Base-by-base conservation (phyloP, 64 coral and sea anemone species). In the Montipora sp. region DNA sequence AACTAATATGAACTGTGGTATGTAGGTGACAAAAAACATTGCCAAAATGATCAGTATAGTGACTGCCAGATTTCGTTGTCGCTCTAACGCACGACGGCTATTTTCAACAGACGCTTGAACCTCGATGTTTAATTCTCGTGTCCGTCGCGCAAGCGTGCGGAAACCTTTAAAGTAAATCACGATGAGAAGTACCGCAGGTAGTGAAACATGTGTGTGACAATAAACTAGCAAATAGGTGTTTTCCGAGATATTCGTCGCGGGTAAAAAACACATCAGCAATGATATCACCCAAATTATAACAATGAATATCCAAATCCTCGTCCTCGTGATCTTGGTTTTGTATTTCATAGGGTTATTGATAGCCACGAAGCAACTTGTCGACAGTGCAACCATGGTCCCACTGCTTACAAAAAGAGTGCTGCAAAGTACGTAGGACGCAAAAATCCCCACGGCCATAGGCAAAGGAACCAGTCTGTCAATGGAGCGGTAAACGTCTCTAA, bases 121-220 rank as follows among this genome's bases (percentile, higher is more conserved):
- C 45, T 23, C 48, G 0, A 1, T 22, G 36, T 69, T 61, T n/a
- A 84, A 61, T 84, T 84, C 81, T 2, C 59, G 60, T 1, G 14
- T 67, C 11, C 81, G 81, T 6, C 81, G 14, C 8, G 63, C 14
- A 0, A 84, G 16, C 8, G 44, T 16, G 44, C 81, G 60, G 19
- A 69, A 69, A 68, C 61, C 46, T 20, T 84, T 71, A 0, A 63
- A 16, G 63, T 84, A 84, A 3, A 84, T 49, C 3, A 69, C 19
- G 20, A 16, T 70, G 4, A 84, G 81, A 3, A 84, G 24, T 0
- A 71, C 43, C 16, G 81, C 81, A 1, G 81, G 81, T 23, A 70
- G 3, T 15, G 81, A 84, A 14, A 84, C 69, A 61, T 84, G 81
- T 6, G 81, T 84, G 81, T 84, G 81, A 47, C 63, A 66, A 71